Conservation (phyloP, 2,113 vertebrate species). For the Rafetus swinhoei region DNA sequence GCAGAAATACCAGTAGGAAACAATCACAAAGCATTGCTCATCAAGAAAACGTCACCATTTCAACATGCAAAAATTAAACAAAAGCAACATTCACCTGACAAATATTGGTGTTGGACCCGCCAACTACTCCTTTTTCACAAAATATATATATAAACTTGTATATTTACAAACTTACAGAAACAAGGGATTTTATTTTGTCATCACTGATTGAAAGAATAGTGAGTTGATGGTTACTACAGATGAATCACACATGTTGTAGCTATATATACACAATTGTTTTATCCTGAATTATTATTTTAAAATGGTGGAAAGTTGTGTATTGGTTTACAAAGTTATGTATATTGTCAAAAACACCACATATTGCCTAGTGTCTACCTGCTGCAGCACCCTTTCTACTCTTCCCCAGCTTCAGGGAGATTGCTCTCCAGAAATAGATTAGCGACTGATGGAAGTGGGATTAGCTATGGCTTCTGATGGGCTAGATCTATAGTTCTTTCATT, state of each 20-base stretch:
- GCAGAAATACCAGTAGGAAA: constrained; percentile 9
- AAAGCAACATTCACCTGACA: constrained; percentile 25
- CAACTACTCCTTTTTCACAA: constrained; percentile 52
- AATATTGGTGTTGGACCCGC: constrained; percentile 63
- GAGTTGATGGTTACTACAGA: background rate
- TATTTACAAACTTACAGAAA: constrained; percentile 3
- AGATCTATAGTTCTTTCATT: accelerated
- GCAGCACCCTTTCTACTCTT: background rate
- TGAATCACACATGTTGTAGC: background rate
- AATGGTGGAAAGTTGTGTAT: background rate
- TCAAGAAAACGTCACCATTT: background rate
- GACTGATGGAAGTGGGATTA: background rate
- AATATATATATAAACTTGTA: background rate
- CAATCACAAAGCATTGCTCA: constrained; percentile 45
- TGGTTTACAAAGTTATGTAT: background rate
- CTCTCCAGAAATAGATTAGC: background rate
- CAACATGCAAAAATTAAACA: background rate
- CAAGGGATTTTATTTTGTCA: background rate
- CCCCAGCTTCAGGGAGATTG: accelerated
- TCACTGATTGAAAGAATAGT: background rate
- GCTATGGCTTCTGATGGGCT: background rate
- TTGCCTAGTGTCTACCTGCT: background rate
- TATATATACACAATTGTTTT: background rate
- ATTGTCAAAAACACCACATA: background rate
- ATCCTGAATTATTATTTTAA: background rate